These are phyloP conservation scores for Phacellophora camtschatica DNA, from an alignment of 30 jellyfish, hydroid and myxozoan genomes.

Conservation along the genomic window DNA sequence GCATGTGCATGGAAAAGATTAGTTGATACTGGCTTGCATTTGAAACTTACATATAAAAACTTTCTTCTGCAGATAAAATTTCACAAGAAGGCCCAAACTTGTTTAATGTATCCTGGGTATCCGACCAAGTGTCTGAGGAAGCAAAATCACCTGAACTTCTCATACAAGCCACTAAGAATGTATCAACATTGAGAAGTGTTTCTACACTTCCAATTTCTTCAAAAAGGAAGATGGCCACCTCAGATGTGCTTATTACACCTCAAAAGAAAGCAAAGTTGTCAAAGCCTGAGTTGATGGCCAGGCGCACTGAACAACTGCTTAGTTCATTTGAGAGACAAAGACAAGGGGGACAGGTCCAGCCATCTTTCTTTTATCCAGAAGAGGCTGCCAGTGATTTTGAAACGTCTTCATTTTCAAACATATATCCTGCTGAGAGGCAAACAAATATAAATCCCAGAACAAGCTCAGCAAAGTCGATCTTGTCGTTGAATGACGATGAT, in stretches of 20 bases:
- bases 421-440: not conserved
- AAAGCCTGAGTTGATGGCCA: conserved; percentile 13
- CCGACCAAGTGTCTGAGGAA: not conserved
- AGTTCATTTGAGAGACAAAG: not conserved
- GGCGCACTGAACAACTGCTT: conserved; percentile 14
- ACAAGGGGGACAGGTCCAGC: not conserved
- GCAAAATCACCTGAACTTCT: not conserved
- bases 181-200: conserved; percentile 1
- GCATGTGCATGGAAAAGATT: no score
- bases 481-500: conserved; percentile 3
- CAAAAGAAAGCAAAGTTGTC: not conserved
- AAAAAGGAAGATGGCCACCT: not conserved
- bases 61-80: not conserved
- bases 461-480: not conserved
- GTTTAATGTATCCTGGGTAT: conserved; percentile 29
- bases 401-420: not conserved
- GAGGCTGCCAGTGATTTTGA: conserved; percentile 21
- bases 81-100: conserved; percentile 14
- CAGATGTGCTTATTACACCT: not conserved
- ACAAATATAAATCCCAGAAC: not conserved
- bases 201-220: not conserved
- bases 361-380: not conserved
- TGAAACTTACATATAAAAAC: no score
- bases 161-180: conserved; percentile 2
- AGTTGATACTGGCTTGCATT: no score